These are phyloP conservation scores for Periophthalmus magnuspinnatus DNA, from an alignment of 2,797 vertebrate genomes.

Conservation along the genomic window DNA sequence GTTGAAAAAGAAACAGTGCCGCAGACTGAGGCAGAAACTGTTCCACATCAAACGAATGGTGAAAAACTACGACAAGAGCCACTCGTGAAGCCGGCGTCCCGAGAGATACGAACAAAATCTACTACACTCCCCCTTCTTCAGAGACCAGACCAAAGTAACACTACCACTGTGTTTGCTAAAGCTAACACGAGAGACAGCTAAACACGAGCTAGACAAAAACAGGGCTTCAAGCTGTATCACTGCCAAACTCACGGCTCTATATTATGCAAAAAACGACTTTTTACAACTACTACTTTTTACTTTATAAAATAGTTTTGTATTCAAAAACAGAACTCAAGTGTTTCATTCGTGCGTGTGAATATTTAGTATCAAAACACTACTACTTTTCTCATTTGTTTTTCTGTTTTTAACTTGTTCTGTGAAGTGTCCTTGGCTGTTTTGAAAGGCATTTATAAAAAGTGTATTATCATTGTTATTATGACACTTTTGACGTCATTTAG, in stretches of 20 bases:
- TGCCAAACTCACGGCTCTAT: neutral
- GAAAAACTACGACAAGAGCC: slow-evolving; percentile 82
- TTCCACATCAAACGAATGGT: slow-evolving; percentile 89
- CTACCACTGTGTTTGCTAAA: neutral
- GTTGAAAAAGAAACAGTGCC: slow-evolving; percentile 81
- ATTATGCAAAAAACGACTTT: too few species aligned
- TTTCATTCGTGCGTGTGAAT: neutral
- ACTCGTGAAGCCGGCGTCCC: slow-evolving; percentile 51
- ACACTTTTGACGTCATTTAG: too few species aligned
- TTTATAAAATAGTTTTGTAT: neutral
- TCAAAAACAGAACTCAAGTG: neutral
- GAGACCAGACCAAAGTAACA: slow-evolving; percentile 66
- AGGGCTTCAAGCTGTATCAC: neutral
- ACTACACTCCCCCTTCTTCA: slow-evolving; percentile 42
- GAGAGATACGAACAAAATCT: slow-evolving; percentile 12
- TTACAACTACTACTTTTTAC: neutral
- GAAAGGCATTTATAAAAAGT: too few species aligned
- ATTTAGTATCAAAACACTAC: too few species aligned
- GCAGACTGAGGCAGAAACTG: slow-evolving; percentile 83
- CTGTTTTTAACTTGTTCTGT: too few species aligned
- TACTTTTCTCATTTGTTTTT: too few species aligned
- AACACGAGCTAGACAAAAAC: neutral
- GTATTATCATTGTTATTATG: too few species aligned
- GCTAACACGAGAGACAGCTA: neutral
- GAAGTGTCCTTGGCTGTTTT: too few species aligned